These are phyloP conservation scores for Dromius quadrimaculatus DNA, from an alignment of 2,888 invertebrate genomes.

Conservation along the genomic window DNA sequence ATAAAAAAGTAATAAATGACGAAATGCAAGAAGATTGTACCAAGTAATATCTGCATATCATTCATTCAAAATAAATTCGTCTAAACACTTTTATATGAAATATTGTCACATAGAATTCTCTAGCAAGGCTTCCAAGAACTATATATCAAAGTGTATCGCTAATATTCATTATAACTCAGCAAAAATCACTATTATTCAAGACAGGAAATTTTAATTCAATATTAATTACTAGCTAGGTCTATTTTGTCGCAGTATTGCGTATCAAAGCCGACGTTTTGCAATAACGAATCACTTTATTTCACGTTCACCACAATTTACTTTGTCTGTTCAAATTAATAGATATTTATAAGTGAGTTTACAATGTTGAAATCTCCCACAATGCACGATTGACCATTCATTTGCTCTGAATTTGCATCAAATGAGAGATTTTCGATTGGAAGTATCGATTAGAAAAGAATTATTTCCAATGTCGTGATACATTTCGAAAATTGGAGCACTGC, in stretches of 20 bases:
- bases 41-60: too few relatives aligned
- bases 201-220: conserved; percentile 26
- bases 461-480: neutral
- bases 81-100: too few relatives aligned
- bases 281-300: conserved; percentile 20
- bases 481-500: neutral
- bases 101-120: too few relatives aligned
- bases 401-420: conserved; percentile 21
- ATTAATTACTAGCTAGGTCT: conserved; percentile 33
- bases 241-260: conserved; percentile 28
- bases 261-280: conserved; percentile 30
- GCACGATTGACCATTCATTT: conserved; percentile 43
- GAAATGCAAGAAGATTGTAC: too few relatives aligned
- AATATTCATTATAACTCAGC: neutral
- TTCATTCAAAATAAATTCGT: too few relatives aligned
- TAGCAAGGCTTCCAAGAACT: too few relatives aligned
- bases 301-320: conserved; percentile 37
- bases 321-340: conserved; percentile 23
- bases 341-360: conserved; percentile 15
- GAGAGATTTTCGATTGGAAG: conserved; percentile 16
- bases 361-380: conserved; percentile 37
- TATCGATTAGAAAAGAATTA: conserved; percentile 17
- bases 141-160: conserved; percentile 26
- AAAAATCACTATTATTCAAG: conserved; percentile 23
- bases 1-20: too few relatives aligned